These are phyloP conservation scores for Chymomyza amoena DNA, from an alignment of 2,888 invertebrate genomes.

Conservation along the genomic window DNA sequence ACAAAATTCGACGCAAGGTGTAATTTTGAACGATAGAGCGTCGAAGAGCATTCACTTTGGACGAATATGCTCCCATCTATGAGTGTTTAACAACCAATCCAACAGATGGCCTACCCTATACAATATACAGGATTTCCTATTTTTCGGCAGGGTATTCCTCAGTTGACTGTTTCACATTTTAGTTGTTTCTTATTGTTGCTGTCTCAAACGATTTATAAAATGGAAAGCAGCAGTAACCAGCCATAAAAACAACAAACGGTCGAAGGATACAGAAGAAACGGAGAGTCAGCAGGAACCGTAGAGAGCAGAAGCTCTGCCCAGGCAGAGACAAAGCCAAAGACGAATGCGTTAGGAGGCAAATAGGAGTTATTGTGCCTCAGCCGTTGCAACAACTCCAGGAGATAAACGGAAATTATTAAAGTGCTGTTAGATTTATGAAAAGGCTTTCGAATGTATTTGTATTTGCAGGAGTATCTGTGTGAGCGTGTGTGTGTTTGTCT, in stretches of 20 bases:
- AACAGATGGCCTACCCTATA: too few relatives aligned
- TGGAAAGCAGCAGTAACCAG: constrained; percentile 50
- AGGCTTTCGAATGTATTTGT: constrained; percentile 44
- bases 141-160: background rate
- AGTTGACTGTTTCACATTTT: background rate
- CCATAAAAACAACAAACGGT: constrained; percentile 44
- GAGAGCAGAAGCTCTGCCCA: constrained; percentile 15
- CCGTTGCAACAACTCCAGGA: constrained; percentile 48
- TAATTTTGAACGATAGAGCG: too few relatives aligned
- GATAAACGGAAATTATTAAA: constrained; percentile 73
- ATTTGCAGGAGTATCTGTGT: background rate
- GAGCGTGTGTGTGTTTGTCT: background rate
- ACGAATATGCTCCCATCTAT: too few relatives aligned
- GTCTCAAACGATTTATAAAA: constrained; percentile 73
- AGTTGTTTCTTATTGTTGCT: constrained; percentile 37
- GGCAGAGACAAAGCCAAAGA: constrained; percentile 22
- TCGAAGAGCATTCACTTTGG: too few relatives aligned
- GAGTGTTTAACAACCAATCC: too few relatives aligned
- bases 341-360: background rate
- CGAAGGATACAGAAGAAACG: background rate
- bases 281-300: background rate
- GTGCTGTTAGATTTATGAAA: constrained; percentile 72
- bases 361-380: constrained; percentile 42
- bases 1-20: too few relatives aligned
- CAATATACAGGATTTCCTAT: background rate